Evolutionary conservation across 2,888 invertebrate genomes (phyloP), one percentile per base, ranked within the genome.

Genomic region (Clepsis dumicolana): DNA sequence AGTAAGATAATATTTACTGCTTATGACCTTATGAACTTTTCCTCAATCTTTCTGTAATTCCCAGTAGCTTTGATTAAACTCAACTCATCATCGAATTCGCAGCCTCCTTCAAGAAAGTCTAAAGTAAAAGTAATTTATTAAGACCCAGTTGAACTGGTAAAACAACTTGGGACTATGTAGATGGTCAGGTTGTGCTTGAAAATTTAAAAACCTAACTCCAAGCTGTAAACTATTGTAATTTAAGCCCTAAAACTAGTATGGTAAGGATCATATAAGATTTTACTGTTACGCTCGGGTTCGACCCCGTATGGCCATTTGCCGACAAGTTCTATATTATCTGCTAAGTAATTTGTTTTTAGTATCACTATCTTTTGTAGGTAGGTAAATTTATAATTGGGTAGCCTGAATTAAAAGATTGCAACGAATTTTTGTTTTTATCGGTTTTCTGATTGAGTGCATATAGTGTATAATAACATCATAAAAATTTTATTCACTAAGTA

Each of bases 261-360:
- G 8, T 18, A 44, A 18, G 44, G 8, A 18, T 7, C 18, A 44
- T 14, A 7, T 29, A 29, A 7, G 16, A 29, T 48, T 48, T 48
- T 21, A 21, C 10, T 48, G 41, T 16, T 12, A 24, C 48, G 12
- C 24, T 7, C 24, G 25, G 52, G 25, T 25, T 52, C 25, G 25
- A 25, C n/a, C 25, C 52, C 52, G n/a, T 52, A 52, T 25, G 25
- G 48, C n/a, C n/a, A 52, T 10, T 52, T 25, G 25, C n/a, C 25
- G 52, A 52, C 7, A 52, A 52, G 52, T 24, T 12, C 3, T 21
- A 24, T 18, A 10, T 44, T 44, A n/a, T 41, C 16, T 41, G 5
- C 5, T 1, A n/a, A 4, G 5, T 12, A 8, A 32, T 41, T 41
- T 2, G 41, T 16, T 41, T 41, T 41, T n/a, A 5, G 14, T 41